phyloP scores from a whole-genome alignment of 1,140 invertebrate species.

The Bombus sylvicola region DNA sequence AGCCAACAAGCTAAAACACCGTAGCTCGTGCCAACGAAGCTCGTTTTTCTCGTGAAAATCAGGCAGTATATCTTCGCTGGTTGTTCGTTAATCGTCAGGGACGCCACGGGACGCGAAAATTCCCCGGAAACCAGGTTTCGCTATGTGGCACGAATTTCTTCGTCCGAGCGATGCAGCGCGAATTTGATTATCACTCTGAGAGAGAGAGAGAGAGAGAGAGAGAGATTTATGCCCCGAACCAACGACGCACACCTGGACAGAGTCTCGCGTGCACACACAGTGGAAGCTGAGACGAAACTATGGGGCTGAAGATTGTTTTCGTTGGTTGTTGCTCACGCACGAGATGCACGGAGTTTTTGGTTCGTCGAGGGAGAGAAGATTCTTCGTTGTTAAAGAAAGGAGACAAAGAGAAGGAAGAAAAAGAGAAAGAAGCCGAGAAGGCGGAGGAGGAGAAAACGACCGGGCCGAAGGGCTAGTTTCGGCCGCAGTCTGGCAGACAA shows the following conservation, averaged over 20 bases:
- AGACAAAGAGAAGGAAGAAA: background rate
- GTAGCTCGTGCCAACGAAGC: background rate
- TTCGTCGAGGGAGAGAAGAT: background rate
- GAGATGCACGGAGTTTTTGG: background rate
- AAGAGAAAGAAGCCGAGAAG: background rate
- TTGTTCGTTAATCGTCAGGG: background rate
- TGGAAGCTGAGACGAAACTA: background rate
- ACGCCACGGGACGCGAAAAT: background rate
- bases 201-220: no score
- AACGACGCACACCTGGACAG: background rate
- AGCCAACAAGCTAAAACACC: background rate
- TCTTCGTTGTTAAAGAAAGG: background rate
- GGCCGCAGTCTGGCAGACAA: slow-evolving; percentile 77
- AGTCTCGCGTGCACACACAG: background rate
- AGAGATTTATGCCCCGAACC: background rate
- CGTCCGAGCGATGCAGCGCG: background rate
- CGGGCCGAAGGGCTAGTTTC: slow-evolving; percentile 68
- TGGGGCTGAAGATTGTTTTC: background rate
- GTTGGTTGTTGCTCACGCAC: background rate
- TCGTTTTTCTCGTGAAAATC: background rate
- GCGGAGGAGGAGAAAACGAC: slow-evolving; percentile 5
- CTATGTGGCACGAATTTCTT: background rate
- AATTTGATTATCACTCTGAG: slow-evolving; percentile 31
- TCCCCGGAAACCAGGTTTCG: no score
- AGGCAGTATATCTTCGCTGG: background rate